Evolutionary conservation across 2,888 invertebrate species (phyloP), one percentile per base, ranked within the genome.

Genomic region (Drosophila antonietae): DNA sequence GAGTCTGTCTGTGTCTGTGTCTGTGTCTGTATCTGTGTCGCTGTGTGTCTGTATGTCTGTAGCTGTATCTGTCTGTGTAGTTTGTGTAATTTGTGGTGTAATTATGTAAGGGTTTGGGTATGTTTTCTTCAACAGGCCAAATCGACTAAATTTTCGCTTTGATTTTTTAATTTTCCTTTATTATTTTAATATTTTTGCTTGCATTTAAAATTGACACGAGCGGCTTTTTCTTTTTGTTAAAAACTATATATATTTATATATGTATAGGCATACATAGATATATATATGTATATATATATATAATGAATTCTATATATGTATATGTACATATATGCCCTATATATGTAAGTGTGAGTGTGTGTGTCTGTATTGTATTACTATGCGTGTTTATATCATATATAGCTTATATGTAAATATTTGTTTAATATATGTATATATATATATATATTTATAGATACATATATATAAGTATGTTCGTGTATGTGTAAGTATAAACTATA

Each of bases 71-170:
- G 57, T 68, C 56, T 71, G 57, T 57, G 68, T 75, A 61, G 75
- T 56, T 78, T 61, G 88, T 89, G 89, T 85, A 85, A 85, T 87
- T 89, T 84, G 88, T 87, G 84, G 88, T 85, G 85, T 89, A 89
- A 85, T 89, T 85, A 82, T 89, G 89, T 87, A n/a, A 68, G 59
- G 53, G 53, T 75, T 68, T 72, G 53, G 57, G 72, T 65, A 69
- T 76, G 76, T 81, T 67, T 63, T 79, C 59, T 57, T 68, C 65
- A 51, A 73, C 56, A 77, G 73, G 81, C 78, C 53, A 68, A 73
- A 73, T 64, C 86, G 80, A 73, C 63, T 73, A 65, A 41, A 57
- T 51, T 51, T 55, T 66, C 68, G 78, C 66, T 31, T 68, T 62
- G 58, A 41, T 33, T 61, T 70, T 67, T 53, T 28, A 28, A 28